These are phyloP conservation scores for Dynastes hyllus DNA, from an alignment of 2,888 invertebrate species.

Conservation along the genomic window DNA sequence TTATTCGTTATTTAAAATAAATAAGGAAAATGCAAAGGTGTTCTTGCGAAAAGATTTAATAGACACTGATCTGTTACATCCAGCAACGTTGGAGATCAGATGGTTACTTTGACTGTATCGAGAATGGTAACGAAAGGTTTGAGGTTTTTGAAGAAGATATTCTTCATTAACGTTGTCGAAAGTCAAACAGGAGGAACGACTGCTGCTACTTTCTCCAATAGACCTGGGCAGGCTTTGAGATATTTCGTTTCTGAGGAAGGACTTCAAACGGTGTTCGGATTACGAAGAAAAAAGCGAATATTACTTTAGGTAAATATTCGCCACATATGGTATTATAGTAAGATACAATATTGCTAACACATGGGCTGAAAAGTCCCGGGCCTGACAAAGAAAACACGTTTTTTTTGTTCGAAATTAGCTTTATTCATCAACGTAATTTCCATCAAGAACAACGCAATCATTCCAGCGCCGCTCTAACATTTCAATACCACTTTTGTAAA, in stretches of 20 bases:
- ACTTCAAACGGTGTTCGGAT: conserved; percentile 86
- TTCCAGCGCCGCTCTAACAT: too few relatives aligned
- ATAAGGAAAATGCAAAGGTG: conserved; percentile 78
- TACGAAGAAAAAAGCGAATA: conserved; percentile 84
- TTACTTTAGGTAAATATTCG: conserved; percentile 83
- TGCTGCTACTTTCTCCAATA: conserved; percentile 81
- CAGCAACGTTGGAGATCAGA: conserved; percentile 87
- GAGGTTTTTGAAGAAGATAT: conserved; percentile 82
- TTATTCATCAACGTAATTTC: too few relatives aligned
- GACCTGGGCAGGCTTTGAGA: conserved; percentile 78
- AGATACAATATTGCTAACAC: conserved; percentile 59
- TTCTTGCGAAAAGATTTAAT: conserved; percentile 75
- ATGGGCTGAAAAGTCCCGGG: too few relatives aligned
- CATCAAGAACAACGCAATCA: too few relatives aligned
- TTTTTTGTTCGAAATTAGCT: too few relatives aligned
- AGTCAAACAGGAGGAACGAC: conserved; percentile 83
- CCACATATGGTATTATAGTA: conserved; percentile 85
- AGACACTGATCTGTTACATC: conserved; percentile 78
- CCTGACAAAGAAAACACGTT: too few relatives aligned
- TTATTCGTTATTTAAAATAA: conserved; percentile 77
- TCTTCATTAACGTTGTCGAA: conserved; percentile 83
- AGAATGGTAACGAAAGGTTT: conserved; percentile 69
- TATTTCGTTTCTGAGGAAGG: conserved; percentile 85
- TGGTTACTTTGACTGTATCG: conserved; percentile 85
- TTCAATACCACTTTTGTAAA: too few relatives aligned